Conservation (phyloP, 2,113 vertebrate species). For the Pluvialis apricaria region DNA sequence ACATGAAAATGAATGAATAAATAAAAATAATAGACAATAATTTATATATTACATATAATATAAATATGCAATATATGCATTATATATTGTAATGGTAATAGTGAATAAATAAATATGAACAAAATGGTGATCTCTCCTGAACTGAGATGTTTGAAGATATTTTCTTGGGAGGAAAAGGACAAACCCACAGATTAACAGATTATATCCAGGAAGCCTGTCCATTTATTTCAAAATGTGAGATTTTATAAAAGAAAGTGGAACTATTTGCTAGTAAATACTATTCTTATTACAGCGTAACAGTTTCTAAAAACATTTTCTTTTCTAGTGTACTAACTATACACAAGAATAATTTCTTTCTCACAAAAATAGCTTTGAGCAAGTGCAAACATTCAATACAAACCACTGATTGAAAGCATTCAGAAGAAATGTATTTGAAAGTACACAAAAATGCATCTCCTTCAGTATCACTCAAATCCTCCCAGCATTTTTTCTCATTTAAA, state of each 20-base stretch:
- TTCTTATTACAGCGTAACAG: not conserved
- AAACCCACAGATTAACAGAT: slow-evolving; percentile 9
- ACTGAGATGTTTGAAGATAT: not conserved
- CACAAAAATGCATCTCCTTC: slow-evolving; percentile 6
- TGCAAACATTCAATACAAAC: slow-evolving; percentile 42
- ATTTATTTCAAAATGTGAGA: slow-evolving; percentile 66
- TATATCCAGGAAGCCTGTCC: slow-evolving; percentile 24
- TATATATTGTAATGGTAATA: not conserved
- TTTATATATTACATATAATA: not conserved
- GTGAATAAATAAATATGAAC: not conserved
- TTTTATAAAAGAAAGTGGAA: slow-evolving; percentile 54
- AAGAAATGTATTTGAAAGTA: slow-evolving; percentile 19
- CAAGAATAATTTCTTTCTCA: slow-evolving; percentile 41
- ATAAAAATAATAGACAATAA: not conserved
- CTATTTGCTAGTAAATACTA: slow-evolving; percentile 49
- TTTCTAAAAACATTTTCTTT: slow-evolving; percentile 28
- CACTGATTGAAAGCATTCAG: slow-evolving; percentile 19
- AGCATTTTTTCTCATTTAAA: not conserved
- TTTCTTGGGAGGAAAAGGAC: not conserved
- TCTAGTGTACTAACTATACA: slow-evolving; percentile 32
- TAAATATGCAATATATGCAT: not conserved
- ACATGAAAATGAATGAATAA: not conserved
- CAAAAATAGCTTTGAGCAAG: slow-evolving; percentile 41
- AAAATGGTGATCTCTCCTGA: not conserved
- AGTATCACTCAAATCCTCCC: not conserved